These are phyloP conservation scores for Copidosoma floridanum DNA, from an alignment of 1,140 invertebrate species.

Conservation along the genomic window DNA sequence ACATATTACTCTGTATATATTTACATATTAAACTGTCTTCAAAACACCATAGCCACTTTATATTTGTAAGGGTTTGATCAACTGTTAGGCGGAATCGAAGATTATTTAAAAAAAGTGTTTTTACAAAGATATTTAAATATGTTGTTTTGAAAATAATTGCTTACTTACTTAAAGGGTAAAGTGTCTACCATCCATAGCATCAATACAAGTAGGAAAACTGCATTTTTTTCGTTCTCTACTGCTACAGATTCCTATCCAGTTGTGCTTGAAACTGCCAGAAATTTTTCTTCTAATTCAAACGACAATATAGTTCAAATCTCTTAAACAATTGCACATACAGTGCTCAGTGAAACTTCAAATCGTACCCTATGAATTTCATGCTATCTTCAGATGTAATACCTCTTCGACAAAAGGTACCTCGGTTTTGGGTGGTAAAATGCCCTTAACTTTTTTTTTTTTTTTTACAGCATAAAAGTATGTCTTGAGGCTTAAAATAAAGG, in stretches of 20 bases:
- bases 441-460: too few species aligned
- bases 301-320: too few species aligned
- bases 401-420: too few species aligned
- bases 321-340: too few species aligned
- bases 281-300: too few species aligned
- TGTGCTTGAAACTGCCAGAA: not conserved
- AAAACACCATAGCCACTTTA: conserved; percentile 37
- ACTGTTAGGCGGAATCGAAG: conserved; percentile 31
- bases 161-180: conserved; percentile 1
- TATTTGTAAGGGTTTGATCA: conserved; percentile 49
- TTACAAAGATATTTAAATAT: too few species aligned
- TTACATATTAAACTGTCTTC: conserved; percentile 1
- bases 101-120: not conserved
- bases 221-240: conserved; percentile 15
- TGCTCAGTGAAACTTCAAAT: too few species aligned
- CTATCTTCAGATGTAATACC: too few species aligned
- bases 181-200: conserved; percentile 23
- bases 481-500: too few species aligned
- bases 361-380: too few species aligned
- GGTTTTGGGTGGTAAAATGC: too few species aligned
- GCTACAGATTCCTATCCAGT: conserved; percentile 14
- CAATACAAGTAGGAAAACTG: conserved; percentile 20
- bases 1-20: not conserved
- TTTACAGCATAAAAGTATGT: too few species aligned
- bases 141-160: not conserved